Percentiles rank a stretch among this genome's conserved stretches.
Evolutionary conservation across 2,888 invertebrate genomes (phyloP).

Genomic region (Melanostoma scalare): DNA sequence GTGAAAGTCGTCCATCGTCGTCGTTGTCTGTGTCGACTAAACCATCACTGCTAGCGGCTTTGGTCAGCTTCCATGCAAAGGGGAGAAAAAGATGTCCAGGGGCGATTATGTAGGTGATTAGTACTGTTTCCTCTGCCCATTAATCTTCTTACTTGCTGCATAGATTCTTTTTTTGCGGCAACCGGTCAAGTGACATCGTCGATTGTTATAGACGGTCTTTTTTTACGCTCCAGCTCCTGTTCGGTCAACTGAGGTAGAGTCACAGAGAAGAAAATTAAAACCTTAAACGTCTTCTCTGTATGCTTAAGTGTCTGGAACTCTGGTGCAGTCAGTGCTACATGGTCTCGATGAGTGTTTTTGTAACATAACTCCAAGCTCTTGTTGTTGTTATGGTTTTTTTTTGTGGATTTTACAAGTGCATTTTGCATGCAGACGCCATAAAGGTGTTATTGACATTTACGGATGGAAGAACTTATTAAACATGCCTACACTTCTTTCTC

Average conservation of each 20-base stretch:
- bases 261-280: constrained; percentile 22
- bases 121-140: constrained; percentile 29
- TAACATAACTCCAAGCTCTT: constrained; percentile 30
- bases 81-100: constrained; percentile 14
- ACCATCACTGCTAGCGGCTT: constrained; percentile 5
- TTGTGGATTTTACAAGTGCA: constrained; percentile 10
- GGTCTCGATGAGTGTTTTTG: constrained; percentile 33
- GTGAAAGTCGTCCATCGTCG: constrained; percentile 54
- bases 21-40: not conserved
- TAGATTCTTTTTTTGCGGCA: not conserved
- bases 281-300: constrained; percentile 17
- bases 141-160: constrained; percentile 20
- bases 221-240: constrained; percentile 61
- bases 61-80: constrained; percentile 10
- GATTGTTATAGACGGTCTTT: constrained; percentile 17
- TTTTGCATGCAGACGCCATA: constrained; percentile 35
- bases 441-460: constrained; percentile 49
- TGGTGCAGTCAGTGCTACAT: not conserved
- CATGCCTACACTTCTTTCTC: not conserved
- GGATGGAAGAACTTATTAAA: constrained; percentile 28
- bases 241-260: constrained; percentile 41
- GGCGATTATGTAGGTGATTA: constrained; percentile 29
- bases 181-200: constrained; percentile 43
- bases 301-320: constrained; percentile 54
- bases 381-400: constrained; percentile 12